Base-by-base conservation (phyloP, 2,797 vertebrate species). In the Gymnocypris eckloni region DNA sequence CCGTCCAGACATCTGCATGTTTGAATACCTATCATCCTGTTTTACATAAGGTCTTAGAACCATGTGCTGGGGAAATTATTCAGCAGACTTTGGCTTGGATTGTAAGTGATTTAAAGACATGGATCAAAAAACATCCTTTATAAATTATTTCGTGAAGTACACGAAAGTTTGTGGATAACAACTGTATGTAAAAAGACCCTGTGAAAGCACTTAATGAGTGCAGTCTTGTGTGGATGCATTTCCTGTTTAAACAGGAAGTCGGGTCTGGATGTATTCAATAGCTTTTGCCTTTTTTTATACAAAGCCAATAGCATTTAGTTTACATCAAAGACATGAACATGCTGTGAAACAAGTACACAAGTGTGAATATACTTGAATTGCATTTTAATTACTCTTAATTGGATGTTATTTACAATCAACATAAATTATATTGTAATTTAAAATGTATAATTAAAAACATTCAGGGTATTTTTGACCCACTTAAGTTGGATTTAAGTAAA, bases 51-150 rank as follows among this genome's bases (percentile, higher is more conserved):
- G 39, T 43, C 56, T 79, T 43, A 25, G 37, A 79, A 45, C 13
- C 13, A 45, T 43, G 69, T n/a, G 52, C 52, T 59, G 39, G n/a
- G 25, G 11, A 54, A 82, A 15, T 72, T 73, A 61, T 82, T 82
- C 39, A 61, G 16, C n/a, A 72, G 39, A 39, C 39, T 61, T 82
- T 59, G 69, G 39, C 39, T 33, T 13, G 13, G 67, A 37, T 45
- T 33, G 6, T 37, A 61, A 61, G 81, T 72, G 52, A 82, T 59
- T 72, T 41, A 82, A 43, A 43, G 33, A 25, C 79, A 25, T 3
- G 9, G 37, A 54, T 71, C 50, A 82, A 41, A 28, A 54, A 28
- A 33, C 16, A 1, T 66, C 67, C n/a, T 80, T 48, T 80, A 9
- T 48, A 80, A 50, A 77, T 56, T 33, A 3, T 22, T 25, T 77